Percentiles rank a stretch among this genome's conserved stretches.
Evolutionary conservation across 2,797 vertebrate genomes (phyloP).

Genomic region (Acrocephalus scirpaceus): DNA sequence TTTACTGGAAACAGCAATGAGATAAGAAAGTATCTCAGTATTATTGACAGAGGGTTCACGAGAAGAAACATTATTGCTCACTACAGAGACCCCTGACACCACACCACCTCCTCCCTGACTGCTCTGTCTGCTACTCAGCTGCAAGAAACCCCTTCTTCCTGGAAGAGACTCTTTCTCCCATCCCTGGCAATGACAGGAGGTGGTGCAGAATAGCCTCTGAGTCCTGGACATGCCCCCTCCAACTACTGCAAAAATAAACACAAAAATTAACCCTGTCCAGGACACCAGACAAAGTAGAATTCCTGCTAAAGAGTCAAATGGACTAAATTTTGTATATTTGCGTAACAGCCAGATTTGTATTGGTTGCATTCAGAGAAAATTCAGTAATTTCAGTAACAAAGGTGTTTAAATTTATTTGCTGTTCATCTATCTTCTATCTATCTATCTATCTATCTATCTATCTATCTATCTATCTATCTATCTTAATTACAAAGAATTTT

Average conservation of each 20-base stretch:
- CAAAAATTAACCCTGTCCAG: background rate
- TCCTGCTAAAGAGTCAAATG: background rate
- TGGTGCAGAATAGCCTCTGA: background rate
- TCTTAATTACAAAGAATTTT: background rate
- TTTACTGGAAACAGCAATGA: background rate
- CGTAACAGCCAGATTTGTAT: background rate
- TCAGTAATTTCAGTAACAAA: background rate
- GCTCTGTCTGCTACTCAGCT: fast-evolving
- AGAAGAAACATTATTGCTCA: background rate
- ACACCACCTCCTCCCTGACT: fast-evolving
- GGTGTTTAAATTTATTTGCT: background rate
- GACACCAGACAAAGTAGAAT: background rate
- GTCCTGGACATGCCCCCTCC: background rate
- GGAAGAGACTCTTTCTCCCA: background rate
- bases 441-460: background rate
- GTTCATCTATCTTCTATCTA: background rate
- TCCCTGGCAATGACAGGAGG: background rate
- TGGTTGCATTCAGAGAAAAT: background rate
- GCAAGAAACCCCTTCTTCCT: background rate
- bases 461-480: background rate
- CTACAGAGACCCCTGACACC: fast-evolving
- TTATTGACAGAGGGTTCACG: background rate
- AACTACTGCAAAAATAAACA: background rate
- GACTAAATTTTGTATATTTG: background rate
- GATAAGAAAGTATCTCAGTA: background rate